Base-by-base conservation (phyloP, 2,797 vertebrate species). In the Salmo trutta region DNA sequence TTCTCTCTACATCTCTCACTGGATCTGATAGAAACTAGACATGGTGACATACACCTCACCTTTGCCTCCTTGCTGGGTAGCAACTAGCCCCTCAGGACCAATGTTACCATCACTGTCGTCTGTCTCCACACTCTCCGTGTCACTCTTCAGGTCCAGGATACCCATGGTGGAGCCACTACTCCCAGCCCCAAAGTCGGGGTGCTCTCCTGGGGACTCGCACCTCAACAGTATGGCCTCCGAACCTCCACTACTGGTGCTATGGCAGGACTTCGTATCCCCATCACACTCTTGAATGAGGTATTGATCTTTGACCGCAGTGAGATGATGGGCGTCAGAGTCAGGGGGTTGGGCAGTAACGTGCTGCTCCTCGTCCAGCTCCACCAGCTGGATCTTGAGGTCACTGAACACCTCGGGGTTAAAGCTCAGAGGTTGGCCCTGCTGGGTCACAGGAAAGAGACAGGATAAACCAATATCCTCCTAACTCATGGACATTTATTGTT, bases 11-110 rank as follows among this genome's bases (percentile, higher is more conserved):
- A 16, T 33, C 21, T 31, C 66, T 82, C 75, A 90, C 73, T 93
- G 91, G 75, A 82, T 89, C 80, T 91, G 91, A 53, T 91, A 92
- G 79, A 95, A 93, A 75, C 94, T 93, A 78, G 94, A 95, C 93
- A 95, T 94, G 80, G 94, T 94, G 84, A 95, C 93, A 41, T 95
- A 95, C 0, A 91, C 91, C 82, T 93, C 91, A 3, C 93, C 92
- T 73, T 86, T 88, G 70, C 71, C 75, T 47, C 76, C 65, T 53
- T 52, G 76, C 27, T 78, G 81, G 31, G 75, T 74, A 5, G 19
- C 29, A 2, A 14, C 75, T 10, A 36, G 67, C 41, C 19, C 31
- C 75, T 80, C 81, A 0, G 15, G 36, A 56, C 79, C 64, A 2
- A 53, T 19, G 2, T 36, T 76, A 27, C 31, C 77, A 1, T 21